Conservation (phyloP, 2,888 invertebrate genomes). For the Galerucella pusilla region DNA sequence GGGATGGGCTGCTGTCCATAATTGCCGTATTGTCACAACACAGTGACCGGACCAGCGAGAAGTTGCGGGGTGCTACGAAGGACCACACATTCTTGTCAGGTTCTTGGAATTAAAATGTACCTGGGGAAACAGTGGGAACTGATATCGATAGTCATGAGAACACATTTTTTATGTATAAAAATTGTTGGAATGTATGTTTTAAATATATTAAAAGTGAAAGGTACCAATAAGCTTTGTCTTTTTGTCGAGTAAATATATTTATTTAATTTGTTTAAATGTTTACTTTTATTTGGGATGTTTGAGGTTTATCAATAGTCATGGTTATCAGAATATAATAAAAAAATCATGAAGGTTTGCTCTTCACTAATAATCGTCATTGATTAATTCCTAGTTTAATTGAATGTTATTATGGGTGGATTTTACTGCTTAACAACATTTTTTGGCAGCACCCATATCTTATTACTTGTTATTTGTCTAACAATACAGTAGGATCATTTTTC, state of each 20-base stretch:
- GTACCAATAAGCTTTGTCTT: neutral
- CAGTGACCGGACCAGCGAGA: slow-evolving; percentile 58
- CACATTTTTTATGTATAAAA: slow-evolving; percentile 8
- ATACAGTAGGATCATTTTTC: too few species aligned
- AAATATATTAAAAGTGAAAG: slow-evolving; percentile 3
- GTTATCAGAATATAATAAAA: too few species aligned
- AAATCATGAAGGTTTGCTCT: too few species aligned
- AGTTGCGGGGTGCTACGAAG: slow-evolving; percentile 44
- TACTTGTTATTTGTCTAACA: too few species aligned
- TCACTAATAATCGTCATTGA: too few species aligned
- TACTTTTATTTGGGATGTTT: too few species aligned
- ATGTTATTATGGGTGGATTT: too few species aligned
- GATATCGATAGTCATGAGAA: slow-evolving; percentile 31
- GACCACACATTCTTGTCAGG: slow-evolving; percentile 60
- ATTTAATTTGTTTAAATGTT: too few species aligned
- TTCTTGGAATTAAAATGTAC: slow-evolving; percentile 50
- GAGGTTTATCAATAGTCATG: too few species aligned
- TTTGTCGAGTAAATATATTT: neutral
- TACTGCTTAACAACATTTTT: too few species aligned
- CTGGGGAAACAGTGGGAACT: slow-evolving; percentile 12
- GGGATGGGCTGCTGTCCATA: slow-evolving; percentile 62
- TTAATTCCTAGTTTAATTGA: too few species aligned
- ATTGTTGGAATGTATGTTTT: slow-evolving; percentile 1
- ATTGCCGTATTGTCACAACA: slow-evolving; percentile 65
- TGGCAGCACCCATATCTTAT: too few species aligned